phyloP scores from a whole-genome alignment of 2,888 invertebrate genomes.

The Trachelus iudaicus region DNA sequence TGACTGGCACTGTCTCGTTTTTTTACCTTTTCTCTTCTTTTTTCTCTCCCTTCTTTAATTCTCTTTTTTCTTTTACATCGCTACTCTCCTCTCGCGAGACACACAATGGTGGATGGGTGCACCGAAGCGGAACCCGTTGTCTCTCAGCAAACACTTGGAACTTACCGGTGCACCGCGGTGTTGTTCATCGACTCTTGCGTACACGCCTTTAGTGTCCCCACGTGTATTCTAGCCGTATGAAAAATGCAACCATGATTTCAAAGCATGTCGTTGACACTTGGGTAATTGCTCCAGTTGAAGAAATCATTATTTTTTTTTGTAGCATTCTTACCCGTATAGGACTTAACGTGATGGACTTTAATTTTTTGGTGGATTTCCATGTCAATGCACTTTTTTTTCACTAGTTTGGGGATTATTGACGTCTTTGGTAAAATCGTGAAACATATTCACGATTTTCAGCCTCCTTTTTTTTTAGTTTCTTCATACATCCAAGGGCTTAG shows the following conservation, averaged over 20 bases:
- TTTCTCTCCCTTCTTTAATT: not conserved
- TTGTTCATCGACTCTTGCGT: not conserved
- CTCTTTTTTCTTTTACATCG: not conserved
- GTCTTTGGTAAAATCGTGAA: not conserved
- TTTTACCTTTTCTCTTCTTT: not conserved
- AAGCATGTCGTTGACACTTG: not conserved
- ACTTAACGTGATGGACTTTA: not conserved
- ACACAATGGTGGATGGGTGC: slow-evolving; percentile 33
- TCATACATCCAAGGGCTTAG: not conserved
- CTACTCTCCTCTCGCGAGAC: not conserved
- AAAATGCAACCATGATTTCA: not conserved
- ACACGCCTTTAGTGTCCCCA: not conserved
- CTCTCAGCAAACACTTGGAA: slow-evolving; percentile 15
- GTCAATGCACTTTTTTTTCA: not conserved
- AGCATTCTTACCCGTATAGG: not conserved
- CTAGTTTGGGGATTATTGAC: not conserved
- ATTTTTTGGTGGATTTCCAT: not conserved
- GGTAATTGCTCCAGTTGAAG: not conserved
- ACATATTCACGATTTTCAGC: not conserved
- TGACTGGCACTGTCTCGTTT: not conserved
- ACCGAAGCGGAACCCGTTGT: slow-evolving; percentile 44
- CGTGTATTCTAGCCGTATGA: not conserved
- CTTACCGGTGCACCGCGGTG: not conserved
- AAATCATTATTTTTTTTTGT: not conserved
- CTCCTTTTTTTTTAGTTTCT: not conserved